Evolutionary conservation across 1,140 invertebrate species (phyloP).

Genomic region (Rhynchophorus ferrugineus): DNA sequence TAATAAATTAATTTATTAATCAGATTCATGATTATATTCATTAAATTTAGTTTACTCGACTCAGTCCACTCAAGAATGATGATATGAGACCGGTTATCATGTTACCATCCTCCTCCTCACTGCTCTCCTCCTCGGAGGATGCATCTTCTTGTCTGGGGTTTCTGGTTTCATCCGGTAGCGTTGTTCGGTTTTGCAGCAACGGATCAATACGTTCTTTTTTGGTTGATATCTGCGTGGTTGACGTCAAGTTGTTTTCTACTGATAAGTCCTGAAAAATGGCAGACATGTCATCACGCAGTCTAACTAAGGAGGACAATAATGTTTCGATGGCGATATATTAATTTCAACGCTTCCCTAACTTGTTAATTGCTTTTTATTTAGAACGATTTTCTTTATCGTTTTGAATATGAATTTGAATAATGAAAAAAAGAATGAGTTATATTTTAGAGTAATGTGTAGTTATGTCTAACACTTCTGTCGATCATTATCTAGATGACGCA

Average conservation of each 20-base stretch:
- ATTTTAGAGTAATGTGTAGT: too few relatives aligned
- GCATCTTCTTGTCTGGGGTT: conserved; percentile 22
- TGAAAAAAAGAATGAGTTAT: too few relatives aligned
- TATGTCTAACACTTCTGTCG: too few relatives aligned
- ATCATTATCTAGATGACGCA: too few relatives aligned
- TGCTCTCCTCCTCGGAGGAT: conserved; percentile 22
- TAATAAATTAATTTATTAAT: too few relatives aligned
- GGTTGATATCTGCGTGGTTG: neutral
- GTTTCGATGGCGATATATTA: too few relatives aligned
- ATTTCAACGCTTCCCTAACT: too few relatives aligned
- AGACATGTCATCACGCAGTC: too few relatives aligned
- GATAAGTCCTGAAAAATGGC: neutral
- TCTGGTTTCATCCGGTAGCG: conserved; percentile 7
- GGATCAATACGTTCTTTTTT: conserved; percentile 6
- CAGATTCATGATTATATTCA: conserved; percentile 1
- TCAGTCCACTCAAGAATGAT: conserved; percentile 42
- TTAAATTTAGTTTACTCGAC: conserved; percentile 31
- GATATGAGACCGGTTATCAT: conserved; percentile 36
- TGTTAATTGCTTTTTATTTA: too few relatives aligned
- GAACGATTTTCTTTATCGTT: too few relatives aligned
- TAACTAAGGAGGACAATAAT: too few relatives aligned
- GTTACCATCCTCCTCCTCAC: conserved; percentile 27
- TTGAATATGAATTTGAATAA: too few relatives aligned
- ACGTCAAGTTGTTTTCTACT: neutral
- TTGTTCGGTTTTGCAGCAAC: neutral